Evolutionary conservation across 2,797 vertebrate species (phyloP).

Genomic region (Coracias cyanogaster): DNA sequence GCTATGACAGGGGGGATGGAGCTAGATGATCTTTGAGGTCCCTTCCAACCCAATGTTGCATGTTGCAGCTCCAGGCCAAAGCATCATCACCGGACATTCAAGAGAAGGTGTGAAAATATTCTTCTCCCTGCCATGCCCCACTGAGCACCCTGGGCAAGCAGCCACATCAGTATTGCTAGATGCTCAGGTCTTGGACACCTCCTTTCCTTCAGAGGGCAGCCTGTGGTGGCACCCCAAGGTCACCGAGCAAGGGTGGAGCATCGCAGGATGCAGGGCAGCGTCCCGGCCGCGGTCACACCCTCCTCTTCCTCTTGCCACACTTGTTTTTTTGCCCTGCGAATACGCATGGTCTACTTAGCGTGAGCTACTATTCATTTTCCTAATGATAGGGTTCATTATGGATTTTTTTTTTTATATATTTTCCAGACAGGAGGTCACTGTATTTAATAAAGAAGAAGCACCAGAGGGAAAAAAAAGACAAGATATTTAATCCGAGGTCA

Average conservation of each 20-base stretch:
- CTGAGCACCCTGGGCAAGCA: background rate
- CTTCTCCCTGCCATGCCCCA: background rate
- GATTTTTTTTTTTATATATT: background rate
- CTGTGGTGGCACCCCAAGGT: background rate
- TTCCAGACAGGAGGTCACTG: background rate
- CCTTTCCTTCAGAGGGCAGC: background rate
- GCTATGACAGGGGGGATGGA: no score
- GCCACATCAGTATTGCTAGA: fast-evolving
- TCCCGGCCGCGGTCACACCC: background rate
- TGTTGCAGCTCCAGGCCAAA: fast-evolving
- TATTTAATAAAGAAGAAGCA: background rate
- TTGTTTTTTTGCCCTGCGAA: background rate
- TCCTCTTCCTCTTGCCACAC: background rate
- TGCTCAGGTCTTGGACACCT: background rate
- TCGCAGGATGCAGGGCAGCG: background rate
- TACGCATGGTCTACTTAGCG: background rate
- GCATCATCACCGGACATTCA: fast-evolving
- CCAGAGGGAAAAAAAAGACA: background rate
- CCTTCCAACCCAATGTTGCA: background rate
- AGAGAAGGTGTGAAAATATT: background rate
- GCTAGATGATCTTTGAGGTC: no score
- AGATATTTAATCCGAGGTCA: background rate
- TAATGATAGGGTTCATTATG: background rate
- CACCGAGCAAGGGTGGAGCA: background rate
- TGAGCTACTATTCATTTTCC: background rate